A percentile compares a stretch with the other conserved stretches of the same genome.
These are phyloP conservation scores for Prinia subflava DNA, from an alignment of 2,113 vertebrate species.

Conservation along the genomic window DNA sequence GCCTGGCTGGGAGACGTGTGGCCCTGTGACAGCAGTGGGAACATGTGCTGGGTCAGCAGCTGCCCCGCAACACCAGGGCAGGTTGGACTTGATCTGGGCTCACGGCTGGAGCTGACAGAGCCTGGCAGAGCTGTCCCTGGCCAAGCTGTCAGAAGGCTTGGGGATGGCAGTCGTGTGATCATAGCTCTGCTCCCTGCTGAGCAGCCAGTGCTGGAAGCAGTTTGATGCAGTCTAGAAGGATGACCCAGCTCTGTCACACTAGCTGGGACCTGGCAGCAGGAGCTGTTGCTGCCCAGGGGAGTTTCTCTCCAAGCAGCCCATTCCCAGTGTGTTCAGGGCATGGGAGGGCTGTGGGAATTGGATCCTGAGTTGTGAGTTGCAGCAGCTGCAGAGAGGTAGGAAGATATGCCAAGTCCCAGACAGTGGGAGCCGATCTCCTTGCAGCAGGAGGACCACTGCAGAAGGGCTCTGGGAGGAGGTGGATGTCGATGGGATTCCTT, in stretches of 20 bases:
- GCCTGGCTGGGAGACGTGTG: accelerated
- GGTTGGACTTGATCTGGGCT: background rate
- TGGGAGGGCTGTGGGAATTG: accelerated
- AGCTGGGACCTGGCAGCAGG: too few species aligned
- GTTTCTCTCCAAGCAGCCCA: accelerated
- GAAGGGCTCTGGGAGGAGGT: background rate
- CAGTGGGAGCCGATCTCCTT: background rate
- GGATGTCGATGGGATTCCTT: background rate
- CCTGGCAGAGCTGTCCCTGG: background rate
- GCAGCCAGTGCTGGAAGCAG: background rate
- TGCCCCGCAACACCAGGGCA: background rate
- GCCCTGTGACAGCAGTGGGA: background rate
- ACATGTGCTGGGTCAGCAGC: background rate
- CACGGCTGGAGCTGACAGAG: background rate
- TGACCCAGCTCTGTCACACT: background rate
- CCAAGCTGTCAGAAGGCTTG: accelerated
- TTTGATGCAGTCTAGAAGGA: background rate
- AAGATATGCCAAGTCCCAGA: background rate
- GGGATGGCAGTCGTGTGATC: accelerated
- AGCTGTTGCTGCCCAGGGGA: background rate
- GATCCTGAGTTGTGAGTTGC: background rate
- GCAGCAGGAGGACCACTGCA: background rate
- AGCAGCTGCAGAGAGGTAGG: background rate
- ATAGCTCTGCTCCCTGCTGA: background rate
- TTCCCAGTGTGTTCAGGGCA: accelerated